Percentiles rank a stretch among this genome's conserved stretches.
Evolutionary conservation across 2,888 invertebrate genomes (phyloP).

Genomic region (Cephus rjabovi): DNA sequence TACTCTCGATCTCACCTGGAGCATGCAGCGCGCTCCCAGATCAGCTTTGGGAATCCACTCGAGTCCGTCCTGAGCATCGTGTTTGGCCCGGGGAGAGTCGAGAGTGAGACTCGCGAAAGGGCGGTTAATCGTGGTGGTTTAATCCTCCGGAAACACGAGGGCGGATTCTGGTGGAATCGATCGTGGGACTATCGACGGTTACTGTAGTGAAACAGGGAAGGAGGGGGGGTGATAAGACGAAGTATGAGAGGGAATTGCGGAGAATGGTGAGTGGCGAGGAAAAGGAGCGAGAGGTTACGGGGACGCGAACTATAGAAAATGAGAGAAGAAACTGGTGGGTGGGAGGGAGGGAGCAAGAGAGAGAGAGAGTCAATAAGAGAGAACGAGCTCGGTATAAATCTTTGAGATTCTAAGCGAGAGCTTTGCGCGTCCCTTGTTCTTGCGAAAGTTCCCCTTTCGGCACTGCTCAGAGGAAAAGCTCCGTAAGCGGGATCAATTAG

Average conservation of each 20-base stretch:
- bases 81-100: neutral
- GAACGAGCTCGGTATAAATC: neutral
- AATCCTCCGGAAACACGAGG: slow-evolving; percentile 1
- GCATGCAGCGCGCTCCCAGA: neutral
- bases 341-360: too few relatives aligned
- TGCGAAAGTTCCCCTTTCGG: neutral
- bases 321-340: neutral
- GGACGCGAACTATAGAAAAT: neutral
- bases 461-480: neutral
- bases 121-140: slow-evolving; percentile 1
- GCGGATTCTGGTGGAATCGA: neutral
- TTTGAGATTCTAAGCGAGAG: neutral
- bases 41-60: neutral
- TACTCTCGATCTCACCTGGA: neutral
- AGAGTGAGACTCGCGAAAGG: neutral
- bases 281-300: neutral
- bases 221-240: neutral
- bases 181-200: neutral
- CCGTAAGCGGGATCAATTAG: slow-evolving; percentile 9
- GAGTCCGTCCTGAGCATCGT: neutral
- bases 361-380: neutral
- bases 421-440: neutral
- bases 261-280: neutral
- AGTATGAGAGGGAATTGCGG: neutral
- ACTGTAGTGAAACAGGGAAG: neutral